These are phyloP conservation scores for Coluber constrictor DNA, from an alignment of 2,797 vertebrate species.

Conservation along the genomic window DNA sequence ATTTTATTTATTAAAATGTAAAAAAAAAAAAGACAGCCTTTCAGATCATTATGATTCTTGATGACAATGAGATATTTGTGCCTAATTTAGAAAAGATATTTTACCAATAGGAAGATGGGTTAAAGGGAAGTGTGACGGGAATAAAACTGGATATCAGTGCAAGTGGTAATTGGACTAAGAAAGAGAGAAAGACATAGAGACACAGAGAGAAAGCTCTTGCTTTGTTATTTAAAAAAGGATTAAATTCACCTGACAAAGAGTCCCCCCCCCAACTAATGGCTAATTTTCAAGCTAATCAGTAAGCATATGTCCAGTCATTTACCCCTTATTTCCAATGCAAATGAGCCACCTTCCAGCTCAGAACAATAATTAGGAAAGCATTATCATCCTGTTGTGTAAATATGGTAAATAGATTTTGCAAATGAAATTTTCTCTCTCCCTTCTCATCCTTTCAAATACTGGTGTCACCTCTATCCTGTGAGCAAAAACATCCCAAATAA, in stretches of 20 bases:
- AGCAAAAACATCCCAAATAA: neutral
- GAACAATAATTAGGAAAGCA: neutral
- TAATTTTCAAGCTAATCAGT: neutral
- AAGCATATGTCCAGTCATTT: neutral
- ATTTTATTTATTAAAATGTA: neutral
- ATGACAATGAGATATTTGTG: neutral
- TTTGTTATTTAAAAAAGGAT: neutral
- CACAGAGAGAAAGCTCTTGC: neutral
- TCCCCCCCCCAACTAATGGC: neutral
- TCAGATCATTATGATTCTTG: neutral
- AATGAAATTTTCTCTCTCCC: neutral
- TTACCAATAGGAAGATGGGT: neutral
- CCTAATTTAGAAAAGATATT: neutral
- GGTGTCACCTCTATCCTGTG: neutral
- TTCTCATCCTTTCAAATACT: neutral
- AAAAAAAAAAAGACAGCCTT: neutral
- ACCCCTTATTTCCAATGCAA: neutral
- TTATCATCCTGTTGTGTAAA: neutral
- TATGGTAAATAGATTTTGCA: neutral
- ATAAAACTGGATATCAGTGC: neutral
- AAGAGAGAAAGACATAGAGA: neutral
- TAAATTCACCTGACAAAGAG: neutral
- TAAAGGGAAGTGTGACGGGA: neutral
- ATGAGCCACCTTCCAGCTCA: neutral
- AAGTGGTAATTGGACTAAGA: neutral